Evolutionary conservation across 2,888 invertebrate species (phyloP).

Genomic region (Chrysolina americana): DNA sequence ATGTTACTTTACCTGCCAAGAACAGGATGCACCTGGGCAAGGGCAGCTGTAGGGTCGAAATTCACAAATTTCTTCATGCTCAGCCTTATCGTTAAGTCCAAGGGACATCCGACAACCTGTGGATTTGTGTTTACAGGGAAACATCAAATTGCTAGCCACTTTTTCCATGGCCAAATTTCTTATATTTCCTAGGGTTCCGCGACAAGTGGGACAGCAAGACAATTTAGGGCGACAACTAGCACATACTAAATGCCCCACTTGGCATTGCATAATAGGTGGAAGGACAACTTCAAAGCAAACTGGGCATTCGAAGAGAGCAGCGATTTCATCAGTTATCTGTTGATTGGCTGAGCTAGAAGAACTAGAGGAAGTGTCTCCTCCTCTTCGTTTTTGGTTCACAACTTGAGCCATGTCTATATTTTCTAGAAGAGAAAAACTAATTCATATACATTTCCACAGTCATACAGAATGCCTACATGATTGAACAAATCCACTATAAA

Average conservation of each 20-base stretch:
- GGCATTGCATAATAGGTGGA: constrained; percentile 98
- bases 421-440: constrained; percentile 8
- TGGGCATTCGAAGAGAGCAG: constrained; percentile 94
- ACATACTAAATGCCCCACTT: constrained; percentile 98
- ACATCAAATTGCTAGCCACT: constrained; percentile 96
- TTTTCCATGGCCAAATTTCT: constrained; percentile 99
- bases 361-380: constrained; percentile 59
- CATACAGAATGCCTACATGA: too few species aligned
- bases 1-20: constrained; percentile 82
- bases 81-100: constrained; percentile 97
- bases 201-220: constrained; percentile 97
- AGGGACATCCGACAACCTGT: constrained; percentile 95
- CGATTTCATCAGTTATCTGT: constrained; percentile 85
- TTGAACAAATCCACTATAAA: too few species aligned
- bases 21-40: constrained; percentile 99
- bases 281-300: constrained; percentile 99
- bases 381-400: constrained; percentile 63
- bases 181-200: constrained; percentile 96
- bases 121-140: constrained; percentile 98
- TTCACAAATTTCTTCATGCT: constrained; percentile 99
- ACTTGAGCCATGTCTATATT: constrained; percentile 59
- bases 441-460: too few species aligned
- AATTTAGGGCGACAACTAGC: constrained; percentile 97
- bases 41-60: constrained; percentile 99
- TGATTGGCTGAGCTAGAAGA: constrained; percentile 60